Conservation (phyloP, 2,888 invertebrate species). For the Esperia sulphurella region DNA sequence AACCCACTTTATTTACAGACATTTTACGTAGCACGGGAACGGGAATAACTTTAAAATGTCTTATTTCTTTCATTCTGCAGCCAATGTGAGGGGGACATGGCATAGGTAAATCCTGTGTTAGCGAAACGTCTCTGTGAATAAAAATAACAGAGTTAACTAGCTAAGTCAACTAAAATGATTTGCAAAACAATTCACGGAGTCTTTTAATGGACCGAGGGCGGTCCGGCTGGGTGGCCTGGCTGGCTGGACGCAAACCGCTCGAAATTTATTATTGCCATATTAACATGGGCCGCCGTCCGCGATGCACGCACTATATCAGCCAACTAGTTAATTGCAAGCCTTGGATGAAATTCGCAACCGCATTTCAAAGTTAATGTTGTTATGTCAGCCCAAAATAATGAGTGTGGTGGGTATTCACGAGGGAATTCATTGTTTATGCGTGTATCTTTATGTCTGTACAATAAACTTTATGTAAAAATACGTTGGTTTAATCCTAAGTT, state of each 20-base stretch:
- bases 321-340: slow-evolving; percentile 70
- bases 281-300: slow-evolving; percentile 44
- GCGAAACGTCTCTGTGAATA: no score
- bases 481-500: no score
- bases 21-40: no score
- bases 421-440: slow-evolving; percentile 19
- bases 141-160: not conserved
- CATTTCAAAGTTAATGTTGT: slow-evolving; percentile 70
- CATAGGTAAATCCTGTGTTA: no score
- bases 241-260: slow-evolving; percentile 52
- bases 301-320: slow-evolving; percentile 61
- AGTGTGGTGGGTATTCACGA: slow-evolving; percentile 40
- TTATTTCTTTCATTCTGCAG: no score
- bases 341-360: slow-evolving; percentile 67
- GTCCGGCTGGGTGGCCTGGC: slow-evolving; percentile 32
- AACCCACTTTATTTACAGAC: no score
- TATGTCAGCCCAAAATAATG: slow-evolving; percentile 63
- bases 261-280: slow-evolving; percentile 74
- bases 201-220: slow-evolving; percentile 46
- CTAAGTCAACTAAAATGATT: slow-evolving; percentile 31
- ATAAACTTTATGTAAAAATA: no score
- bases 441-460: no score
- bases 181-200: slow-evolving; percentile 50
- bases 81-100: no score
- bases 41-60: no score